Conservation (phyloP, 2,888 invertebrate species). For the Epistrophe grossulariae region DNA sequence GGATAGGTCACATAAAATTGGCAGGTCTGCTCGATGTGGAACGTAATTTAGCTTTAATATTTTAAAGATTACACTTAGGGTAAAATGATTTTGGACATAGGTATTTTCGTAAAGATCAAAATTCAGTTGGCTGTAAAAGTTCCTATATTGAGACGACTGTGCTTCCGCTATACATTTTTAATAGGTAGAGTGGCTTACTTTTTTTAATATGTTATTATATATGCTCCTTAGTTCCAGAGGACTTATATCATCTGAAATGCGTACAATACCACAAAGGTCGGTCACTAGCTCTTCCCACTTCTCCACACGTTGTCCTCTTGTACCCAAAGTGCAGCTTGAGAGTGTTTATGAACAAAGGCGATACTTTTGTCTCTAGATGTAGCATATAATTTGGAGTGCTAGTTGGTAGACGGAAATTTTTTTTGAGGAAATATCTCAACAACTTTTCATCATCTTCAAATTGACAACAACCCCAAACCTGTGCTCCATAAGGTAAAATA, state of each 20-base stretch:
- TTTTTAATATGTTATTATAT: background rate
- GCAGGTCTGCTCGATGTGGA: background rate
- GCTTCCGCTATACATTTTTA: background rate
- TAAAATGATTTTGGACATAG: background rate
- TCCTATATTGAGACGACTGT: background rate
- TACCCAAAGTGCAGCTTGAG: background rate
- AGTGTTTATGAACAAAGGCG: background rate
- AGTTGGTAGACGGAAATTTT: background rate
- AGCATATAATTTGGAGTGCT: background rate
- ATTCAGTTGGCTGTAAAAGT: too few relatives aligned
- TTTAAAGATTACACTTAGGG: background rate
- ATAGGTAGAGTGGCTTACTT: background rate
- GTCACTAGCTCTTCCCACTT: background rate
- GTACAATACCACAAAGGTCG: background rate
- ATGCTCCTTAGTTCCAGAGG: background rate
- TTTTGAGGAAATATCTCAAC: background rate
- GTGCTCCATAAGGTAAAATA: too few relatives aligned
- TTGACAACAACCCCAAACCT: too few relatives aligned
- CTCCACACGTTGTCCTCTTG: background rate
- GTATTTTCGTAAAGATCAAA: too few relatives aligned
- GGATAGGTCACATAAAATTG: background rate
- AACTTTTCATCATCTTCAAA: background rate
- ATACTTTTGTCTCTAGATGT: background rate
- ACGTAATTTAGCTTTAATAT: background rate
- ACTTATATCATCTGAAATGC: background rate